Conservation (phyloP, 2,113 vertebrate genomes). For the Aegypius monachus region DNA sequence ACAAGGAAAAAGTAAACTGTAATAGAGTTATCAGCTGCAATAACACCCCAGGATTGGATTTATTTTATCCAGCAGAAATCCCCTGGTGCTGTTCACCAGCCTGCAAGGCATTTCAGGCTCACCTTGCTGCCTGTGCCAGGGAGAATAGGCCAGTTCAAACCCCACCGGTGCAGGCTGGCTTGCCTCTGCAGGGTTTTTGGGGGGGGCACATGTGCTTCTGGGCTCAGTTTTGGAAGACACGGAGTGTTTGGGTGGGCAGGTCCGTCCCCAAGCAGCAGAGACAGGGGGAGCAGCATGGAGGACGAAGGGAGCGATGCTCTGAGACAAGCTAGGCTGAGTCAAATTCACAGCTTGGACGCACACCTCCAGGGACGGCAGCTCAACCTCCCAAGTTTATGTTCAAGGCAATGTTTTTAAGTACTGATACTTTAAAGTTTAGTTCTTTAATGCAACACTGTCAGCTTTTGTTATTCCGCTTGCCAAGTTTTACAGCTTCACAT, state of each 20-base stretch:
- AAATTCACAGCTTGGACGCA: background rate
- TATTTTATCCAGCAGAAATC: background rate
- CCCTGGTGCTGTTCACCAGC: background rate
- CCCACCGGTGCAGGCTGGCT: background rate
- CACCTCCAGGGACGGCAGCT: background rate
- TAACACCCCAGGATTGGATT: background rate
- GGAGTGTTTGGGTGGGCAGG: background rate
- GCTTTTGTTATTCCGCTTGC: background rate
- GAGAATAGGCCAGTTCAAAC: background rate
- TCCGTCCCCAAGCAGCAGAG: background rate
- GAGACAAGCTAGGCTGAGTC: background rate
- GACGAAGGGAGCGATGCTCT: background rate
- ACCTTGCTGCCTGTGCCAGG: fast-evolving
- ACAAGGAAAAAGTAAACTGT: background rate
- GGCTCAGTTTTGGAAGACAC: fast-evolving
- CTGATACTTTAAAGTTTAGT: background rate
- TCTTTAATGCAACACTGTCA: background rate
- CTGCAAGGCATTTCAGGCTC: background rate
- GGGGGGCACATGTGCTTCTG: fast-evolving
- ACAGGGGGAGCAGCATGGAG: fast-evolving
- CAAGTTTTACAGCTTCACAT: background rate
- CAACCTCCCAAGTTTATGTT: fast-evolving
- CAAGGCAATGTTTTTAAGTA: background rate
- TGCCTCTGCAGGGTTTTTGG: fast-evolving
- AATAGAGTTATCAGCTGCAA: background rate